phyloP scores from a whole-genome alignment of 2,113 vertebrate species.

The Craseonycteris thonglongyai region DNA sequence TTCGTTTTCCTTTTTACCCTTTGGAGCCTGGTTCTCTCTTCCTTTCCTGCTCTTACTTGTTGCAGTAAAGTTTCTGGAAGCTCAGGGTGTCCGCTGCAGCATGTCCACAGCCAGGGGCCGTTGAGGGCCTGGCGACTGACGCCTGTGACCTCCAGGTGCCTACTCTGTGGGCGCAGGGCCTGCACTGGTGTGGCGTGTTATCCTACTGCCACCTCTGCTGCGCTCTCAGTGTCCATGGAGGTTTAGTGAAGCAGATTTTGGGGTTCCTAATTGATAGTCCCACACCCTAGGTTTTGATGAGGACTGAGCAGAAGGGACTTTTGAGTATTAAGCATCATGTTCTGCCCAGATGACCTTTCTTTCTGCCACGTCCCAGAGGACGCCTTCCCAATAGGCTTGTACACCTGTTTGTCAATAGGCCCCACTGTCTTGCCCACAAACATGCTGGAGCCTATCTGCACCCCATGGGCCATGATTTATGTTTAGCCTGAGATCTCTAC shows the following conservation, averaged over 20 bases:
- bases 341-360: background rate
- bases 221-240: background rate
- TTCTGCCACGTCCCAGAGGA: background rate
- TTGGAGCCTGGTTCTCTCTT: background rate
- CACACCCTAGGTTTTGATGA: background rate
- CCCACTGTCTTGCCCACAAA: background rate
- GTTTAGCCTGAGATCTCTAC: background rate
- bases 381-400: background rate
- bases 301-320: background rate
- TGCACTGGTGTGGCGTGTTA: too few species aligned
- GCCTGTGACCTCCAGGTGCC: rapidly evolving
- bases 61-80: background rate
- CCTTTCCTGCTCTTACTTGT: background rate
- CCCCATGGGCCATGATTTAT: rapidly evolving
- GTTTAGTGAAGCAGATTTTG: too few species aligned
- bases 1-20: background rate
- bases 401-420: background rate
- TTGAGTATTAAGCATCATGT: background rate
- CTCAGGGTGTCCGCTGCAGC: background rate
- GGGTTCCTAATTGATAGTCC: background rate
- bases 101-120: background rate
- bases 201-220: background rate
- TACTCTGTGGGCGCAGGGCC: rapidly evolving
- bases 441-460: background rate
- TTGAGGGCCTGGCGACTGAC: background rate